Conservation (phyloP, 2,888 invertebrate species). For the Stenichneumon culpator region DNA sequence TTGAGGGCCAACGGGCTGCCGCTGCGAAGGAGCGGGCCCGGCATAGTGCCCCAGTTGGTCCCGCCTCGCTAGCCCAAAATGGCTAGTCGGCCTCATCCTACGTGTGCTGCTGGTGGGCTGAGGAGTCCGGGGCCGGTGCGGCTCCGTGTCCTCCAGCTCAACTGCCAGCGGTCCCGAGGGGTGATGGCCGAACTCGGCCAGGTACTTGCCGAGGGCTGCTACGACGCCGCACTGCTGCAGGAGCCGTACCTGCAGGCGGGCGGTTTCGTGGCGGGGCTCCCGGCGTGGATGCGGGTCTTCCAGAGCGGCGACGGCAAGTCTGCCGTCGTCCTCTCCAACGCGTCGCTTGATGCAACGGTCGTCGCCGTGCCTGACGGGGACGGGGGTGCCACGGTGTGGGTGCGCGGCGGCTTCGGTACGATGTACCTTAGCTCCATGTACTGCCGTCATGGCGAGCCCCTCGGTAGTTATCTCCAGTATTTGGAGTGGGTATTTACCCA, state of each 20-base stretch:
- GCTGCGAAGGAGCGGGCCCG: too few species aligned
- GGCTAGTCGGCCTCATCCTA: too few species aligned
- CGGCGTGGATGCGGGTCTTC: slow-evolving; percentile 41
- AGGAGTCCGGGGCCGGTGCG: too few species aligned
- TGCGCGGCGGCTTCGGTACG: not conserved
- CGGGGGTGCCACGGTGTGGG: slow-evolving; percentile 19
- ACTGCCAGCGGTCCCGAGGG: too few species aligned
- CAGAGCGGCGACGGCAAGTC: slow-evolving; percentile 28
- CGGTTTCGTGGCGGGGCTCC: slow-evolving; percentile 28
- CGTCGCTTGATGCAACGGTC: not conserved
- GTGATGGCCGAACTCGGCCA: too few species aligned
- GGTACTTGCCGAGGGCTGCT: too few species aligned
- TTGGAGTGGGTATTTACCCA: slow-evolving; percentile 27
- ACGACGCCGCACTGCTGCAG: too few species aligned
- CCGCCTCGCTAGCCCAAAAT: too few species aligned
- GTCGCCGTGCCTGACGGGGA: not conserved
- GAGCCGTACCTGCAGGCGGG: not conserved
- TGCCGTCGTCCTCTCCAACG: slow-evolving; percentile 1
- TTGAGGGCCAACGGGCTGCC: too few species aligned
- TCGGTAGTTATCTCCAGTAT: slow-evolving; percentile 21
- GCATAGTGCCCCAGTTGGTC: too few species aligned
- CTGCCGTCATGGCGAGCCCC: slow-evolving; percentile 7
- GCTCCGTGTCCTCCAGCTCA: too few species aligned
- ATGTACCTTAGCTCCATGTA: not conserved
- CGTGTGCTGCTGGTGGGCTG: too few species aligned